Evolutionary conservation across 2,113 vertebrate species (phyloP), one percentile per base, ranked within the genome.

Genomic region (Lepus americanus): DNA sequence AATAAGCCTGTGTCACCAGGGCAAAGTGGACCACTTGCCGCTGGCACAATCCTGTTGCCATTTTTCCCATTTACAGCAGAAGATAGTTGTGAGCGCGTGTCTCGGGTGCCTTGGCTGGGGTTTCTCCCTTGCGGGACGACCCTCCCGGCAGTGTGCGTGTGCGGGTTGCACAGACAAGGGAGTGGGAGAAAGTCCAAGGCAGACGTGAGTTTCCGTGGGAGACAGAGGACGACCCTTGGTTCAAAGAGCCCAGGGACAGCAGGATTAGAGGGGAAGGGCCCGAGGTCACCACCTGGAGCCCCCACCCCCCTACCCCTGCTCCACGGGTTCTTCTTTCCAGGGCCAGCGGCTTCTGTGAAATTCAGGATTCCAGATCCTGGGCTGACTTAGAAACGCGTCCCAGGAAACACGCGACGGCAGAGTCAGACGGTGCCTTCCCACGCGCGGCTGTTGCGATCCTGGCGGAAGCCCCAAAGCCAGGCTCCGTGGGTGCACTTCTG

Each of bases 131-230:
- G 29, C 10, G 49, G 67, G 66, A 9, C 55, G 6, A 53, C 82
- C 6, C 7, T 5, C 44, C 6, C 3, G n/a, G 17, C 2, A 6
- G 1, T 3, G 0, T 22, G 31, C 12, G 14, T 4, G 17, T 9
- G 44, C 44, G 44, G 44, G 44, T 44, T 44, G 44, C 44, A 44
- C 44, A 44, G 44, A 44, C 55, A 16, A 73, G 73, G 59, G 69
- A 14, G 6, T 3, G 22, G 12, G 23, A 2, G 9, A 11, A 20
- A 44, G 63, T 44, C 76, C 51, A 13, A 53, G 69, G 8, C 13
- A 16, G 78, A 39, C 8, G 13, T 4, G 9, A 64, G 63, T 53
- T 19, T 0, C 77, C 14, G 31, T 27, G 61, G 31, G 23, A 31
- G 27, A 25, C 6, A 17, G 19, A 9, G 20, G 33, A 29, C 4